Base-by-base conservation (phyloP, 92 coral and sea anemone species). In the Zoanthus solanderi region DNA sequence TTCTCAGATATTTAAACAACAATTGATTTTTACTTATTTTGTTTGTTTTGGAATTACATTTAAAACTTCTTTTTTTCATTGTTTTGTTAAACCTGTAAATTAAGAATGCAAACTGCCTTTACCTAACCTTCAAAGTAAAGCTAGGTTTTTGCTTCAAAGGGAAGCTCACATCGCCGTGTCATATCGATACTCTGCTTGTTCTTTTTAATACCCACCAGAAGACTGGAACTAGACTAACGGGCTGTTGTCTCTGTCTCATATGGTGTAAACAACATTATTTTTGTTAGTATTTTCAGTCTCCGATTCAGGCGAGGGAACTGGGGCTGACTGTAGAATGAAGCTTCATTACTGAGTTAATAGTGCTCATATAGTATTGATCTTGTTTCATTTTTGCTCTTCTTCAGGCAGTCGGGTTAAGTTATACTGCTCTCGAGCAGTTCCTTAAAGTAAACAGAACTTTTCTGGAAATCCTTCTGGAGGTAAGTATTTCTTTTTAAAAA, bases 361-460 rank as follows among this genome's bases (percentile, higher is more conserved):
- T 50, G 12, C 0, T 50, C 56, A 50, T 50, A 50, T 7, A 50
- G 69, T 65, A 29, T 50, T 53, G 71, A 47, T 5, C n/a, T 7
- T 37, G 30, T 37, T 30, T 53, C 32, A 56, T 46, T 13, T 15
- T 17, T 16, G 28, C 84, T 56, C 34, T 56, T 34, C 71, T 81
- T 2, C 72, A 97, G 99, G 91, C 98, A 1, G 96, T 97, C 48
- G 93, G 94, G 44, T 77, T 97, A 90, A 90, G 98, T 75, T 94
- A 90, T 45, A 71, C 90, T 12, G 90, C 98, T 8, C 75, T 97
- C 91, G 94, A 90, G 48, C 90, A 92, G 88, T 88, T 97, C 87
- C 94, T 97, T 44, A 90, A 91, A 71, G 98, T 87, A 50, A 90
- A 88, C 15, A 81, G 92, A 80, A 86, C 32, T 42, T 75, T 97